These are phyloP conservation scores for Scortum barcoo DNA, from an alignment of 2,113 vertebrate genomes.

Conservation along the genomic window DNA sequence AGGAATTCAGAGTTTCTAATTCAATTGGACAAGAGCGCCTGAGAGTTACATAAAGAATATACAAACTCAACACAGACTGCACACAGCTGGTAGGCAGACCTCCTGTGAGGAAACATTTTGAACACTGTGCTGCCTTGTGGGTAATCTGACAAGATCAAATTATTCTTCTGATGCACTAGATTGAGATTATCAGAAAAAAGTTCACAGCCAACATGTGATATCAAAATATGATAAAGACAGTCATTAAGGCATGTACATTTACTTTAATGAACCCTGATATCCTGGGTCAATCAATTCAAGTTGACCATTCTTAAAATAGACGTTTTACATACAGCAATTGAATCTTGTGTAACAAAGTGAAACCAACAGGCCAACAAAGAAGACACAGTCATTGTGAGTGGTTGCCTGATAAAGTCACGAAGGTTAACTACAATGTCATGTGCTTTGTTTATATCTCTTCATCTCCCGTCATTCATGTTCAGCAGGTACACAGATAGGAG, in stretches of 20 bases:
- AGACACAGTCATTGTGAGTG: background rate
- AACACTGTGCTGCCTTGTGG: background rate
- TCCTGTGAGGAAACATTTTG: background rate
- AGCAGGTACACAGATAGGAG: slow-evolving; percentile 15
- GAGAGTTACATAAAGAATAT: background rate
- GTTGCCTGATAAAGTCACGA: slow-evolving; percentile 18
- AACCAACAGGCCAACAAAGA: background rate
- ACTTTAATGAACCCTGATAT: background rate
- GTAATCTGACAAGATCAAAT: background rate
- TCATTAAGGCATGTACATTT: background rate
- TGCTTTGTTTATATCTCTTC: background rate
- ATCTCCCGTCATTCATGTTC: slow-evolving; percentile 3
- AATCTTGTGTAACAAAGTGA: slow-evolving; percentile 1
- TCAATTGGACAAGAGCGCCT: background rate
- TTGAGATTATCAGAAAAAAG: background rate
- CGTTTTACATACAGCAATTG: background rate
- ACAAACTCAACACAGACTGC: background rate
- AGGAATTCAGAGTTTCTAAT: background rate
- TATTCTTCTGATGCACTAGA: background rate
- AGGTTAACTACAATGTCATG: slow-evolving; percentile 21
- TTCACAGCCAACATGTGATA: background rate
- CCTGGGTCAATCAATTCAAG: background rate
- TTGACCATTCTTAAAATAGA: background rate
- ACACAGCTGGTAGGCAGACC: background rate
- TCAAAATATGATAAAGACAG: background rate